A percentile compares a stretch with the other conserved stretches of the same genome.
phyloP scores from a whole-genome alignment of 2,888 invertebrate genomes.

The Tenthredo scrophulariae region DNA sequence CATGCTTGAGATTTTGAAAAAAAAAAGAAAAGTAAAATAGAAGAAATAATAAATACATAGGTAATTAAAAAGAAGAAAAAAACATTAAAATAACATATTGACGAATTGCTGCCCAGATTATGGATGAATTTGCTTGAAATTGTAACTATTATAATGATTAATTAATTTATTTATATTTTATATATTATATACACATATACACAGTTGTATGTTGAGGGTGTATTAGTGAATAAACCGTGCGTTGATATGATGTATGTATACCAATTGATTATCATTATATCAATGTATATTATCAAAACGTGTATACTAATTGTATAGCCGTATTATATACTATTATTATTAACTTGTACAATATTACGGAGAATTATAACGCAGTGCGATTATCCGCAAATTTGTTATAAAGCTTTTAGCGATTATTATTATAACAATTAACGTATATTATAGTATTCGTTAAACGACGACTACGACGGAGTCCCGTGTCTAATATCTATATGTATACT shows the following conservation, averaged over 20 bases:
- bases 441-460: neutral
- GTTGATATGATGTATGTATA: neutral
- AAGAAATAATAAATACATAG: neutral
- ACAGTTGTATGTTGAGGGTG: slow-evolving; percentile 30
- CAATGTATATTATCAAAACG: neutral
- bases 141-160: slow-evolving; percentile 33
- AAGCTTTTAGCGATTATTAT: slow-evolving; percentile 11
- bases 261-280: slow-evolving; percentile 25
- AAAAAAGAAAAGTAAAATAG: no score
- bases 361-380: neutral
- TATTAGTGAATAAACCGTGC: neutral
- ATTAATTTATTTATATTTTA: slow-evolving; percentile 51
- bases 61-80: neutral
- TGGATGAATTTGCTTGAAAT: slow-evolving; percentile 24
- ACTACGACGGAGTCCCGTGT: neutral
- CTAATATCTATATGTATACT: neutral
- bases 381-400: neutral
- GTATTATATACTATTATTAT: slow-evolving; percentile 32
- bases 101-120: neutral
- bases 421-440: neutral
- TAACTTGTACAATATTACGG: slow-evolving; percentile 18
- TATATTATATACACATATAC: slow-evolving; percentile 14
- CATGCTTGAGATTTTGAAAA: neutral
- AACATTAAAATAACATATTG: neutral
- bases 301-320: slow-evolving; percentile 39